A percentile compares a stretch with the other conserved stretches of the same genome.
These are phyloP conservation scores for Daptonema setosum DNA, from an alignment of 2,888 invertebrate species.

Conservation along the genomic window DNA sequence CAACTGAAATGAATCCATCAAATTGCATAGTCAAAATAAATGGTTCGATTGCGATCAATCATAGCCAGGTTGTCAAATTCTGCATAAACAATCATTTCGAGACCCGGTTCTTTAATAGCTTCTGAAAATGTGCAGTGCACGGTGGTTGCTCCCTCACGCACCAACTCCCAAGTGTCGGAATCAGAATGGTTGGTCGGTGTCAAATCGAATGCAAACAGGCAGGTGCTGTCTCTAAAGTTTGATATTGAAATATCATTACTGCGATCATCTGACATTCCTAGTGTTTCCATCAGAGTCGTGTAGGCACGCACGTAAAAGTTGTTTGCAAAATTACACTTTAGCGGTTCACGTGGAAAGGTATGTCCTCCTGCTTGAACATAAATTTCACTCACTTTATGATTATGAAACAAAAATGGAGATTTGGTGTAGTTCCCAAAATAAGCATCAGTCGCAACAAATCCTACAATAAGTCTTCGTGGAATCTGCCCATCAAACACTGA, in stretches of 20 bases:
- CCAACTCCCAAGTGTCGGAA: background rate
- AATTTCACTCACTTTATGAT: background rate
- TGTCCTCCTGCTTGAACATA: background rate
- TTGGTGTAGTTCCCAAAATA: background rate
- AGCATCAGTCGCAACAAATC: background rate
- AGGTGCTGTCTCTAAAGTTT: background rate
- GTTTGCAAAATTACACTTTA: background rate
- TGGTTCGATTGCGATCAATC: background rate
- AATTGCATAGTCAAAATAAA: conserved; percentile 1
- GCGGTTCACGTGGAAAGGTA: background rate
- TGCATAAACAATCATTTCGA: conserved; percentile 1
- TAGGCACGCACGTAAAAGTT: background rate
- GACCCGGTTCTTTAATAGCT: background rate
- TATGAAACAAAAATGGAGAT: background rate
- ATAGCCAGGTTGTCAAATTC: conserved; percentile 1
- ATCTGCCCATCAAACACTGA: background rate
- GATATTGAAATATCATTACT: background rate
- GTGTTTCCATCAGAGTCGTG: background rate
- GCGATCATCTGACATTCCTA: no score
- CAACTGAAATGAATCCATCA: background rate
- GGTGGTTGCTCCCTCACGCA: background rate
- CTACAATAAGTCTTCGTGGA: background rate
- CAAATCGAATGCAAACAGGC: conserved; percentile 1
- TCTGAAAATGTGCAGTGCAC: background rate
- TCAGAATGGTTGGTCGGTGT: background rate